These are phyloP conservation scores for Rhingia campestris DNA, from an alignment of 2,888 invertebrate species.

Conservation along the genomic window DNA sequence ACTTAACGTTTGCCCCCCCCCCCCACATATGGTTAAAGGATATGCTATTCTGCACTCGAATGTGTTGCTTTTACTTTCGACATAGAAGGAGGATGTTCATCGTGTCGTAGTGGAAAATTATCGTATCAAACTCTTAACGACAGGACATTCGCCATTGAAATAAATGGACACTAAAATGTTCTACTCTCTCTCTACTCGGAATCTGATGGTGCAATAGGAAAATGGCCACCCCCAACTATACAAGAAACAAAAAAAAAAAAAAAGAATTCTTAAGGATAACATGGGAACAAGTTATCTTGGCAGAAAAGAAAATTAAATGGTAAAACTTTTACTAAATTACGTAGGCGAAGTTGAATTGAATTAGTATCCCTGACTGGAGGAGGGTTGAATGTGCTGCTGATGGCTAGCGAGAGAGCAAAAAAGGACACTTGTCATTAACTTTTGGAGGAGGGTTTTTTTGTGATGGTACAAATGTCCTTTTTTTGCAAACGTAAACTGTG, in stretches of 20 bases:
- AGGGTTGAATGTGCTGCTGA: conserved; percentile 44
- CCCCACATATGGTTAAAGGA: conserved; percentile 50
- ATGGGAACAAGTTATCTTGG: conserved; percentile 52
- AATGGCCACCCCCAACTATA: conserved; percentile 6
- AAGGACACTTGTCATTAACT: conserved; percentile 65
- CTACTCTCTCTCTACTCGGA: background rate
- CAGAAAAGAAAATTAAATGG: conserved; percentile 64
- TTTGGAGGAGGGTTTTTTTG: conserved; percentile 51
- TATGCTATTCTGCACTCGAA: conserved; percentile 32
- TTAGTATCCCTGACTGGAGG: conserved; percentile 55
- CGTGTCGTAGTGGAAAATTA: conserved; percentile 52
- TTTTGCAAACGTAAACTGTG: conserved; percentile 5
- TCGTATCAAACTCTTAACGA: conserved; percentile 62
- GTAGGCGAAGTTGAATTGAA: conserved; percentile 69
- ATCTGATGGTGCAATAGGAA: conserved; percentile 25
- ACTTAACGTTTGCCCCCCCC: conserved; percentile 23
- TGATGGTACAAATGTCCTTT: conserved; percentile 25
- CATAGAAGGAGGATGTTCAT: conserved; percentile 7
- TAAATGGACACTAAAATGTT: conserved; percentile 62
- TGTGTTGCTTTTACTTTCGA: conserved; percentile 5
- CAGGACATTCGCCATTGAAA: conserved; percentile 69
- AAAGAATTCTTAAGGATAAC: conserved; percentile 29
- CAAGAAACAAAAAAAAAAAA: background rate
- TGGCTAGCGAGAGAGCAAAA: conserved; percentile 7
- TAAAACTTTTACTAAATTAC: conserved; percentile 67